A percentile compares a stretch with the other conserved stretches of the same genome.
Evolutionary conservation across 1,140 invertebrate genomes (phyloP).

Genomic region (Megathymus violae): DNA sequence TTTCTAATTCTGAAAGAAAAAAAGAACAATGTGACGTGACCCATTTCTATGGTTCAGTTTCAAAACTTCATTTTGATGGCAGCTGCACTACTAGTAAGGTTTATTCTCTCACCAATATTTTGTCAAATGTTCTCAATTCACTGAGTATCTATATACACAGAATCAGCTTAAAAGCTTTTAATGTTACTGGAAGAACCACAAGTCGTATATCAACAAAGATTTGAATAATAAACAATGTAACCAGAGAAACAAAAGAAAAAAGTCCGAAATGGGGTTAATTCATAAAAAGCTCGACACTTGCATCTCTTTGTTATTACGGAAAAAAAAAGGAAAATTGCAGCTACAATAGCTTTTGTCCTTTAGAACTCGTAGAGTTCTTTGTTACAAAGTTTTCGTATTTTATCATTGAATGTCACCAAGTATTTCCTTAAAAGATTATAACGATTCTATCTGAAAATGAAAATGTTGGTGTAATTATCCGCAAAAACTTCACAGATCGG

Average conservation of each 20-base stretch:
- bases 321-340: background rate
- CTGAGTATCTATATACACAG: background rate
- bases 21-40: background rate
- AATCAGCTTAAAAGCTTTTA: background rate
- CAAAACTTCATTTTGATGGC: background rate
- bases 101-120: background rate
- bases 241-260: too few species aligned
- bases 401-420: background rate
- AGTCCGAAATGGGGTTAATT: constrained; percentile 4
- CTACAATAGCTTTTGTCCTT: constrained; percentile 7
- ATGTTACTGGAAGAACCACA: too few species aligned
- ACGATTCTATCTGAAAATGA: constrained; percentile 2
- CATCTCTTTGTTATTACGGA: constrained; percentile 7
- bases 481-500: constrained; percentile 3
- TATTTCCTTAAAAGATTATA: constrained; percentile 8
- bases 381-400: background rate
- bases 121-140: background rate
- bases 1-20: background rate
- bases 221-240: background rate
- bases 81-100: background rate
- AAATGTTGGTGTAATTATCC: constrained; percentile 18
- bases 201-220: background rate
- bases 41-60: background rate
- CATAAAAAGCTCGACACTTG: constrained; percentile 14
- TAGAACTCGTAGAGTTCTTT: background rate